Conservation (phyloP, 2,797 vertebrate species). For the Chelidonichthys spinosus region DNA sequence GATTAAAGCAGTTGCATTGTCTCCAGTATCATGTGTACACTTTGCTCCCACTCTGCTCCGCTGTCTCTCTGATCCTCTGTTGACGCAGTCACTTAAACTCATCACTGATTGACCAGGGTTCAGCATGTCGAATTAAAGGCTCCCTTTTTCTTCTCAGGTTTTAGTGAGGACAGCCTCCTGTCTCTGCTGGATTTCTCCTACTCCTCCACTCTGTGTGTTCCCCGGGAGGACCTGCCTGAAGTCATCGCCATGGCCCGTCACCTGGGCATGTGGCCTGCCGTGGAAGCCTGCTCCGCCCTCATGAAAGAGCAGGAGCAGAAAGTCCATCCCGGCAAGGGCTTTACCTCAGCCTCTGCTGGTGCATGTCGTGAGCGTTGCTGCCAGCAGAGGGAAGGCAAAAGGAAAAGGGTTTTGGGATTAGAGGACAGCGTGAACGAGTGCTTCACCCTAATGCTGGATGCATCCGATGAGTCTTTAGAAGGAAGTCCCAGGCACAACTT, state of each 20-base stretch:
- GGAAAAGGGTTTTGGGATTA: slow-evolving; percentile 52
- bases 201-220: slow-evolving; percentile 85
- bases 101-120: slow-evolving; percentile 35
- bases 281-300: slow-evolving; percentile 85
- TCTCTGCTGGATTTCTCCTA: slow-evolving; percentile 88
- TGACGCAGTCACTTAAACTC: slow-evolving; percentile 42
- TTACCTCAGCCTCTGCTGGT: slow-evolving; percentile 33
- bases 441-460: slow-evolving; percentile 56
- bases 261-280: slow-evolving; percentile 88
- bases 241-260: slow-evolving; percentile 87
- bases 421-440: slow-evolving; percentile 38
- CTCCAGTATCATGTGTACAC: slow-evolving; percentile 35
- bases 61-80: slow-evolving; percentile 38
- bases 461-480: slow-evolving; percentile 64
- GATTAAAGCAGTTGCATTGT: slow-evolving; percentile 51
- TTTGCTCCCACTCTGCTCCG: slow-evolving; percentile 27
- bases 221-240: slow-evolving; percentile 82
- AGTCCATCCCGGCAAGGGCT: slow-evolving; percentile 35
- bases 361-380: slow-evolving; percentile 37
- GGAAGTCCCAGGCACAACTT: slow-evolving; percentile 64
- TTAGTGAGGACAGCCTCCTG: slow-evolving; percentile 84
- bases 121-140: slow-evolving; percentile 42
- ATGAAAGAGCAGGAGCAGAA: slow-evolving; percentile 79
- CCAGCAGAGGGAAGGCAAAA: slow-evolving; percentile 65
- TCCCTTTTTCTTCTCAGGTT: slow-evolving; percentile 70